A percentile compares a stretch with the other conserved stretches of the same genome.
phyloP scores from a whole-genome alignment of 2,113 vertebrate species.

The Saiga tatarica region DNA sequence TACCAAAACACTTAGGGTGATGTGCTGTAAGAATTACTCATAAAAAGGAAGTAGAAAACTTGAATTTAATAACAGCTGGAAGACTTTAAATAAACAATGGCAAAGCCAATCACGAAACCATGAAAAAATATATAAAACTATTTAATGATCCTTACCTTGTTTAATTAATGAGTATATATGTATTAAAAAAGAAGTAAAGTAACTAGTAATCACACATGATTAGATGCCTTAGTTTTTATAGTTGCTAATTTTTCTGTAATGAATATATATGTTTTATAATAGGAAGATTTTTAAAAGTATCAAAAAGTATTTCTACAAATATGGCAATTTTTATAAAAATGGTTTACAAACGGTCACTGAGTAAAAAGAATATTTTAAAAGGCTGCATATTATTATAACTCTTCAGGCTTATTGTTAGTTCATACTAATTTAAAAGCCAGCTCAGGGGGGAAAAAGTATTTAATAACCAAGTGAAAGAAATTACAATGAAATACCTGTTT shows the following conservation, averaged over 20 bases:
- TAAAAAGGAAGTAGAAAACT: not conserved
- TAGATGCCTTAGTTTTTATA: not conserved
- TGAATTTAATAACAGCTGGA: not conserved
- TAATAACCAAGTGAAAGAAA: not conserved
- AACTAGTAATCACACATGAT: not conserved
- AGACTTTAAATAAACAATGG: not conserved
- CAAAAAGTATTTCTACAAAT: not conserved
- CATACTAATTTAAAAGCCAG: not conserved
- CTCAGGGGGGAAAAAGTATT: not conserved
- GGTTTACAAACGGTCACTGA: not conserved
- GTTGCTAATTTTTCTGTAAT: not conserved
- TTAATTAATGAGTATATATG: not conserved
- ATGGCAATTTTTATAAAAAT: not conserved
- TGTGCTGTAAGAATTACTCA: not conserved
- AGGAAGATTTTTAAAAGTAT: not conserved
- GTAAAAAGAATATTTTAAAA: not conserved
- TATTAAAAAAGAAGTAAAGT: not conserved
- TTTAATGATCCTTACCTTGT: not conserved
- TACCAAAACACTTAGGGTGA: not conserved
- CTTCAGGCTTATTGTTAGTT: not conserved
- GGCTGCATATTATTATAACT: not conserved
- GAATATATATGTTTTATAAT: not conserved
- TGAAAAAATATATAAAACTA: not conserved
- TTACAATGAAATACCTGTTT: not conserved
- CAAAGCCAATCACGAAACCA: not conserved